phyloP scores from a whole-genome alignment of 2,797 vertebrate genomes.

The Crotalus adamanteus region DNA sequence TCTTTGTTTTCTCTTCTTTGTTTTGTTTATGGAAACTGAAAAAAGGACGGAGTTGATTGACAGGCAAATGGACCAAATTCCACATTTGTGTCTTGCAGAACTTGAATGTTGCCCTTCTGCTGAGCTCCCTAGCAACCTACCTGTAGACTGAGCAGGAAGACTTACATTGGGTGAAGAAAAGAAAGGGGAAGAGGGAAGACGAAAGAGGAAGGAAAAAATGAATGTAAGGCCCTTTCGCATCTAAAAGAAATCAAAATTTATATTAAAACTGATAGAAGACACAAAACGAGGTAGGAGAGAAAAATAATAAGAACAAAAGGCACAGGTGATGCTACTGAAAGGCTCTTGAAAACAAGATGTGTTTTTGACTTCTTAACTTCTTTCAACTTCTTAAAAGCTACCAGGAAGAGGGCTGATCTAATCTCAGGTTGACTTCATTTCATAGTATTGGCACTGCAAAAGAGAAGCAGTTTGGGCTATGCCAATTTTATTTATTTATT shows the following conservation, averaged over 20 bases:
- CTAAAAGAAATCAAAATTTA: not conserved
- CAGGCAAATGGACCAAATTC: not conserved
- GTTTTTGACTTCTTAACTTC: not conserved
- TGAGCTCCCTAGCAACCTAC: not conserved
- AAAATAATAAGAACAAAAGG: not conserved
- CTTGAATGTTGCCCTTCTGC: not conserved
- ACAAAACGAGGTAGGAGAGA: not conserved
- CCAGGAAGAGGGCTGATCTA: not conserved
- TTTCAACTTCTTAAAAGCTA: not conserved
- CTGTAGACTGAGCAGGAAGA: not conserved
- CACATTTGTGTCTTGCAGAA: not conserved
- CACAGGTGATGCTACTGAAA: not conserved
- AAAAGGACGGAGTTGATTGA: not conserved
- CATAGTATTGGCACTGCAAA: not conserved
- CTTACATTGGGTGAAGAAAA: not conserved
- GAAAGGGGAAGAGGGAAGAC: not conserved
- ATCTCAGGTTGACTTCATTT: not conserved
- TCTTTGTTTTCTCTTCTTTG: not conserved
- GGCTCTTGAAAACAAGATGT: not conserved
- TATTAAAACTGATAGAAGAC: not conserved
- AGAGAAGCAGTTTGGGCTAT: not conserved
- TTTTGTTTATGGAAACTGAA: not conserved
- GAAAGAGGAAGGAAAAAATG: not conserved
- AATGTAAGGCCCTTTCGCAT: not conserved
- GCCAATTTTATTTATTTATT: not conserved